phyloP scores from a whole-genome alignment of 2,797 vertebrate genomes.

The Acanthurus lineatus region DNA sequence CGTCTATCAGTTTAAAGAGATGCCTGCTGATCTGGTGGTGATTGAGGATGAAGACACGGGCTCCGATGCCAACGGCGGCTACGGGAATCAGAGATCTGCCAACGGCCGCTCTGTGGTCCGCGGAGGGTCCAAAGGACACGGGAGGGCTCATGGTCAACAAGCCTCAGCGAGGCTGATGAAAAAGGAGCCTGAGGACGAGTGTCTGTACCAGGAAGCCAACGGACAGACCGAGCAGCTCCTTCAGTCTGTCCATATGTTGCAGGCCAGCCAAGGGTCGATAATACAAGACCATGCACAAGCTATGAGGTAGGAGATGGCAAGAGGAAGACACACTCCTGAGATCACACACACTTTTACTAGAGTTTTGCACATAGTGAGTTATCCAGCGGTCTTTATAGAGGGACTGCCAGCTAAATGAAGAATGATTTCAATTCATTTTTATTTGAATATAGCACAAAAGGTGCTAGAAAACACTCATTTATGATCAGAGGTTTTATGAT shows the following conservation, averaged over 20 bases:
- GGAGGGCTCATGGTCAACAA: conserved; percentile 72
- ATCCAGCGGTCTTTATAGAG: background rate
- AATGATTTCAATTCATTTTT: conserved; percentile 2
- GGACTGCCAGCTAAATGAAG: background rate
- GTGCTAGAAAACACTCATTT: conserved; percentile 4
- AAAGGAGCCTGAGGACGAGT: conserved; percentile 82
- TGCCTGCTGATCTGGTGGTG: conserved; percentile 91
- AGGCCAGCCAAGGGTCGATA: conserved; percentile 78
- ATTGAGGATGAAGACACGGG: conserved; percentile 88
- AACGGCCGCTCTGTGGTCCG: conserved; percentile 76
- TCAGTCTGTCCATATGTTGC: conserved; percentile 82
- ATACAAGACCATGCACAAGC: conserved; percentile 77
- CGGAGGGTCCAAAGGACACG: conserved; percentile 68
- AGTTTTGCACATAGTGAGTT: background rate
- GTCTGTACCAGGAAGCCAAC: conserved; percentile 70
- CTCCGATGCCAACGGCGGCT: conserved; percentile 66
- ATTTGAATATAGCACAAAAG: conserved; percentile 10
- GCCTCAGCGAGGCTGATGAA: conserved; percentile 80
- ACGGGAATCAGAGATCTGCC: conserved; percentile 74
- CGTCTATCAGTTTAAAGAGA: conserved; percentile 94
- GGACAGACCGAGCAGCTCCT: conserved; percentile 79
- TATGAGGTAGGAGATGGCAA: conserved; percentile 81
- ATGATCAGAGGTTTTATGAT: conserved; percentile 13
- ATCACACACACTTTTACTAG: background rate
- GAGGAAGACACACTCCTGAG: too few relatives aligned